Conservation (phyloP, 2,797 vertebrate species). For the Brachymystax lenok region DNA sequence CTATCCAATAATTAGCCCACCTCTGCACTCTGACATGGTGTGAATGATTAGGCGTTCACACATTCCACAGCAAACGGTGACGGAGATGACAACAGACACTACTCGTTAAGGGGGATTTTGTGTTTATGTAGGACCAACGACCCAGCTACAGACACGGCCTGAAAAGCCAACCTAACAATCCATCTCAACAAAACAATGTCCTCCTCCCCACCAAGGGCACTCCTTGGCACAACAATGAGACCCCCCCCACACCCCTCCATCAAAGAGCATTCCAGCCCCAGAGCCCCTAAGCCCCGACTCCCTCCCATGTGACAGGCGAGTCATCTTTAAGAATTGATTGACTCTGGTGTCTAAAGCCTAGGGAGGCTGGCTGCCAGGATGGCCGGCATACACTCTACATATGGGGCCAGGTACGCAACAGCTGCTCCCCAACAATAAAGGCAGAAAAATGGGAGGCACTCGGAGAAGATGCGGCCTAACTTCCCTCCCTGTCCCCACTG, state of each 20-base stretch:
- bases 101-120: background rate
- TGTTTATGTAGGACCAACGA: background rate
- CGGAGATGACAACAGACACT: background rate
- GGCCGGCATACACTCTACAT: constrained; percentile 72
- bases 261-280: constrained; percentile 78
- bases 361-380: constrained; percentile 78
- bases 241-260: constrained; percentile 61
- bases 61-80: background rate
- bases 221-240: constrained; percentile 77
- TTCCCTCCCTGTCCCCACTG: constrained; percentile 47
- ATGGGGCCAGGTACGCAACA: constrained; percentile 80
- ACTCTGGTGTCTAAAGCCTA: constrained; percentile 78
- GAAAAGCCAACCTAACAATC: background rate
- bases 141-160: background rate
- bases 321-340: constrained; percentile 85
- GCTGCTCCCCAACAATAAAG: constrained; percentile 80
- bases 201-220: constrained; percentile 72
- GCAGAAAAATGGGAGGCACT: constrained; percentile 76
- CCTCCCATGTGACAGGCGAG: constrained; percentile 70
- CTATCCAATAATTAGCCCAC: background rate
- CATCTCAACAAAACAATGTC: constrained; percentile 59
- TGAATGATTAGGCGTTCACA: background rate
- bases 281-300: constrained; percentile 77
- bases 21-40: background rate
- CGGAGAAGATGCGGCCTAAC: constrained; percentile 75